Evolutionary conservation across 2,113 vertebrate species (phyloP).

Genomic region (Cyanoliseus patagonus): DNA sequence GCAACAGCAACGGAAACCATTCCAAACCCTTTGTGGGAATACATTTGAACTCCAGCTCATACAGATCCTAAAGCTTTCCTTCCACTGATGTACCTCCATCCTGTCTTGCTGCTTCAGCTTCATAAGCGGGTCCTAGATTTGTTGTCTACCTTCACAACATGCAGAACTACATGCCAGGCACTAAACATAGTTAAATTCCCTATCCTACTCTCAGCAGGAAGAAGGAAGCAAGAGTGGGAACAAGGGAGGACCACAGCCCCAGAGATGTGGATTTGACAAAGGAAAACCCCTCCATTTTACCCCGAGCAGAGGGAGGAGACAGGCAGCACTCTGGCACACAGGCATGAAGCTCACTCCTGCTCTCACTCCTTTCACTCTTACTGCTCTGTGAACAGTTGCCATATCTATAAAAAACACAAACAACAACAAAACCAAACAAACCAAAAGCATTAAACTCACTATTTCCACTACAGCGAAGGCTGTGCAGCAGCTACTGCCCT

Average conservation of each 20-base stretch:
- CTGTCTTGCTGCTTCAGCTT: not conserved
- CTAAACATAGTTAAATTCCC: not conserved
- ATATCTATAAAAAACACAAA: not conserved
- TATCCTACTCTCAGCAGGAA: not conserved
- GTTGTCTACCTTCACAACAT: not conserved
- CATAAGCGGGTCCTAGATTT: not conserved
- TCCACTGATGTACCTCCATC: not conserved
- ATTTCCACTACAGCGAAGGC: not conserved
- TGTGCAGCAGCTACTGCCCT: not conserved
- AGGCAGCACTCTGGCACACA: not conserved
- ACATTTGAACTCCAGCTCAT: not conserved
- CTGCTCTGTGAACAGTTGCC: not conserved
- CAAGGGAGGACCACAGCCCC: not conserved
- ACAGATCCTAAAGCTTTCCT: not conserved
- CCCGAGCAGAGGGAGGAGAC: rapidly evolving
- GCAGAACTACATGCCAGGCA: not conserved
- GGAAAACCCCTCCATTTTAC: not conserved
- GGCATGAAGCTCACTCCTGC: not conserved
- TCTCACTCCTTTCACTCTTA: not conserved
- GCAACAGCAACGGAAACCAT: not conserved
- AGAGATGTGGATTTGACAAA: rapidly evolving
- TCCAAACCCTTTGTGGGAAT: not conserved
- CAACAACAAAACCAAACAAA: not conserved
- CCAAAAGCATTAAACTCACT: not conserved
- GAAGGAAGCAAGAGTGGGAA: not conserved